Evolutionary conservation across 2,888 invertebrate species (phyloP).

Genomic region (Laothoe populi): DNA sequence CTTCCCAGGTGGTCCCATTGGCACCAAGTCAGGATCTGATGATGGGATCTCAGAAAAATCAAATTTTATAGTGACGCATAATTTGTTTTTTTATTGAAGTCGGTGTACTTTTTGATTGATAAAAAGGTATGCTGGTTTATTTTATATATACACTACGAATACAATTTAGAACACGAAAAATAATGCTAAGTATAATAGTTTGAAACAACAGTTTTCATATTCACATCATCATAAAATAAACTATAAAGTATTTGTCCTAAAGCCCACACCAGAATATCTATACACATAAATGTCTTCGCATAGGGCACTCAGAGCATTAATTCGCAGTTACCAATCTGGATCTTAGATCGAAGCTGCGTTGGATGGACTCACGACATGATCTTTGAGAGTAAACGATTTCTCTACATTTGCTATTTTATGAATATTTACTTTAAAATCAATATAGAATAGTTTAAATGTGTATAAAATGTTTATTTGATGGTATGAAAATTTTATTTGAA

Average conservation of each 20-base stretch:
- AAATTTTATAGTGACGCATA: too few species aligned
- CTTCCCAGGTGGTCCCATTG: too few species aligned
- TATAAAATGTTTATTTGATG: conserved; percentile 15
- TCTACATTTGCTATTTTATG: conserved; percentile 1
- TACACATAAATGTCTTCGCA: neutral
- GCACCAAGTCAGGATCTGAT: too few species aligned
- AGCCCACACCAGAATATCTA: neutral
- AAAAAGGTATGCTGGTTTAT: too few species aligned
- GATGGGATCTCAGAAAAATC: too few species aligned
- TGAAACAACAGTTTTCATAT: too few species aligned
- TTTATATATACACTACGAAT: too few species aligned
- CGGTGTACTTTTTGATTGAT: too few species aligned
- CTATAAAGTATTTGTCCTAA: neutral
- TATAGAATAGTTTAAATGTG: neutral
- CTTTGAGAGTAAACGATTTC: conserved; percentile 15
- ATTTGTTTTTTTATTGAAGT: too few species aligned
- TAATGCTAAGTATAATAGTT: too few species aligned
- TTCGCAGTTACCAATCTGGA: conserved; percentile 29
- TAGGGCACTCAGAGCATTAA: conserved; percentile 10
- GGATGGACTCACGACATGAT: conserved; percentile 5
- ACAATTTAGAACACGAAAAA: too few species aligned
- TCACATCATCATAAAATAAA: neutral
- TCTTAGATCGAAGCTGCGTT: conserved; percentile 24
- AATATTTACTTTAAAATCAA: conserved; percentile 7
- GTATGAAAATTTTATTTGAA: neutral